Evolutionary conservation across 2,797 vertebrate genomes (phyloP).

Genomic region (Aythya fuligula): DNA sequence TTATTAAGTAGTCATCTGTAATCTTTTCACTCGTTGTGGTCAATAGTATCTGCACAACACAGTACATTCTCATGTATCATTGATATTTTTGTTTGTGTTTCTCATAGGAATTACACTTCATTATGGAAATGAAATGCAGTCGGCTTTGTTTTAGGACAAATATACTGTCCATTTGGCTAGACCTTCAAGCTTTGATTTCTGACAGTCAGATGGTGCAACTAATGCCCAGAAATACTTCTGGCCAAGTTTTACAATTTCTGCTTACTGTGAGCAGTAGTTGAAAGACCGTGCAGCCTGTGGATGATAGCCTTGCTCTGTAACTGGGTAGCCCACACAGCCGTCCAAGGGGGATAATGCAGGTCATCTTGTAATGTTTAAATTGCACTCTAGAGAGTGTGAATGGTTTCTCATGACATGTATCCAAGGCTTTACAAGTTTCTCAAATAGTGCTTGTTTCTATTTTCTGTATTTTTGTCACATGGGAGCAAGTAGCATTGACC

Average conservation of each 20-base stretch:
- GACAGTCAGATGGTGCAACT: neutral
- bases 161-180: neutral
- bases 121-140: neutral
- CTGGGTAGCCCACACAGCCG: neutral
- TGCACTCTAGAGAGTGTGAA: constrained; percentile 39
- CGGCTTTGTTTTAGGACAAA: neutral
- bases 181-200: neutral
- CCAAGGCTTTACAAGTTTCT: constrained; percentile 62
- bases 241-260: constrained; percentile 19
- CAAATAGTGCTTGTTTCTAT: constrained; percentile 62
- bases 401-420: constrained; percentile 70
- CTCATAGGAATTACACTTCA: neutral
- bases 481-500: constrained; percentile 57
- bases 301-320: neutral
- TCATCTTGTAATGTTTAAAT: constrained; percentile 26
- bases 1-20: neutral
- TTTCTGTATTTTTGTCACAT: constrained; percentile 65
- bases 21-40: neutral
- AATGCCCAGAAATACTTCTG: neutral
- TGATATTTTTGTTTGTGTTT: constrained; percentile 10
- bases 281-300: neutral
- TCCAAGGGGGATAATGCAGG: constrained; percentile 23
- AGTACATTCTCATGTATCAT: neutral
- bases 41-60: neutral
- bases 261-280: neutral